Conservation (phyloP, 2,113 vertebrate species). For the Eonycteris spelaea region DNA sequence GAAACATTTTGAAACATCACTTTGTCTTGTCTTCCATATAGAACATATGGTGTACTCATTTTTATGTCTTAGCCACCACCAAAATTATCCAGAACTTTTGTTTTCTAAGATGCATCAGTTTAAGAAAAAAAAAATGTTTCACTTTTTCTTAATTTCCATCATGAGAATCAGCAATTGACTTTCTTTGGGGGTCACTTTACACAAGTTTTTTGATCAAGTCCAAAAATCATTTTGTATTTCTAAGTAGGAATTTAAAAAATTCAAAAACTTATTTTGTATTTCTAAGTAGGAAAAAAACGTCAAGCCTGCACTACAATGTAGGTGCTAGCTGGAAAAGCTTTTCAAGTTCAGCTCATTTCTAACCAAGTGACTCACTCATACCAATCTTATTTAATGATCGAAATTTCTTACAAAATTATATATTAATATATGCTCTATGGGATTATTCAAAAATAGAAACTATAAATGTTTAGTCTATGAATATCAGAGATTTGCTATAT, state of each 20-base stretch:
- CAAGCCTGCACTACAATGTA: background rate
- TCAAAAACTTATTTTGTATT: background rate
- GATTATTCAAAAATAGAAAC: background rate
- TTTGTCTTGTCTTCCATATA: slow-evolving; percentile 38
- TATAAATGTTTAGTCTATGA: background rate
- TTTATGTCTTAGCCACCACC: slow-evolving; percentile 42
- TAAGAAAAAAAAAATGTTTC: background rate
- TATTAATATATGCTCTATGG: background rate
- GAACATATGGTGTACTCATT: slow-evolving; percentile 26
- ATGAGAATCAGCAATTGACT: background rate
- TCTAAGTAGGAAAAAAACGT: background rate
- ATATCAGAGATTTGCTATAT: background rate
- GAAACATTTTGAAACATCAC: slow-evolving; percentile 33
- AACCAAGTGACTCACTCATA: background rate
- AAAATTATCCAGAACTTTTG: background rate
- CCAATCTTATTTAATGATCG: background rate
- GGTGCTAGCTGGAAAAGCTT: background rate
- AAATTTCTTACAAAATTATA: background rate
- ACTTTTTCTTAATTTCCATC: background rate
- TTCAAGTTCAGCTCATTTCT: background rate
- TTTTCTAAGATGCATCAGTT: slow-evolving; percentile 11
- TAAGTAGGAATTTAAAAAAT: background rate
- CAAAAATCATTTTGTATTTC: background rate
- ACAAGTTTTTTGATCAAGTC: background rate
- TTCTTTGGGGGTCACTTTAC: background rate